Evolutionary conservation across 2,113 vertebrate species (phyloP).

Genomic region (Paralichthys olivaceus): DNA sequence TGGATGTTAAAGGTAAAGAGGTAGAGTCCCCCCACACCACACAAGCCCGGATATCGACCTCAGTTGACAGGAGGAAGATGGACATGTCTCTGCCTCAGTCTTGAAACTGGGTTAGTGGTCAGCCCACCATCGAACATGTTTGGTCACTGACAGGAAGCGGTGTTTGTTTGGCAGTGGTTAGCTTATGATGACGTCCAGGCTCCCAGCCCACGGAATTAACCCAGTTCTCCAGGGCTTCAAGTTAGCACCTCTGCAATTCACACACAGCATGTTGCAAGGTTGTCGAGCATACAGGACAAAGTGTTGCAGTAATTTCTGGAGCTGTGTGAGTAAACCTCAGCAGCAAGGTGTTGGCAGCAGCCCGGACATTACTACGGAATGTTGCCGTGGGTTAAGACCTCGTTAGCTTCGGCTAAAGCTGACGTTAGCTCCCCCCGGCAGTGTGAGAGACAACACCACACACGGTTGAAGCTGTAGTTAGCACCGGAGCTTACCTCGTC

Average conservation of each 20-base stretch:
- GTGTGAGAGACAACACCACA: neutral
- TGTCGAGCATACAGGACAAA: neutral
- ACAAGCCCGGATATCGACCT: slow-evolving; percentile 6
- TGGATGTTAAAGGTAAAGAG: neutral
- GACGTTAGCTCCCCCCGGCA: slow-evolving; percentile 26
- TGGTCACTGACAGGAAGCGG: neutral
- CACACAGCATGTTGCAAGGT: neutral
- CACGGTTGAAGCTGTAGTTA: neutral
- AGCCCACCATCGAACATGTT: slow-evolving; percentile 11
- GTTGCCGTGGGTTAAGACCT: slow-evolving; percentile 48
- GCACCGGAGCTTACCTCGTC: slow-evolving; percentile 80
- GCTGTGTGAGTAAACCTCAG: neutral
- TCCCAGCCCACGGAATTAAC: neutral
- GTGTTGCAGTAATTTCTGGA: neutral
- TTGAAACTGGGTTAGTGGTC: slow-evolving; percentile 4
- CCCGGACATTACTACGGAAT: slow-evolving; percentile 53
- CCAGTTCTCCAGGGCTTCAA: neutral
- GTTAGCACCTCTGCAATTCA: neutral
- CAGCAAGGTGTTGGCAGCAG: slow-evolving; percentile 47
- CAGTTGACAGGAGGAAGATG: slow-evolving; percentile 1
- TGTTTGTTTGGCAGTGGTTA: slow-evolving; percentile 5
- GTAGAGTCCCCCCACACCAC: neutral
- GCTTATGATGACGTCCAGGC: neutral
- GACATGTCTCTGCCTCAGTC: neutral
- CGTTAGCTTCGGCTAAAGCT: slow-evolving; percentile 62